Evolutionary conservation across 2,797 vertebrate species (phyloP).

Genomic region (Alca torda): DNA sequence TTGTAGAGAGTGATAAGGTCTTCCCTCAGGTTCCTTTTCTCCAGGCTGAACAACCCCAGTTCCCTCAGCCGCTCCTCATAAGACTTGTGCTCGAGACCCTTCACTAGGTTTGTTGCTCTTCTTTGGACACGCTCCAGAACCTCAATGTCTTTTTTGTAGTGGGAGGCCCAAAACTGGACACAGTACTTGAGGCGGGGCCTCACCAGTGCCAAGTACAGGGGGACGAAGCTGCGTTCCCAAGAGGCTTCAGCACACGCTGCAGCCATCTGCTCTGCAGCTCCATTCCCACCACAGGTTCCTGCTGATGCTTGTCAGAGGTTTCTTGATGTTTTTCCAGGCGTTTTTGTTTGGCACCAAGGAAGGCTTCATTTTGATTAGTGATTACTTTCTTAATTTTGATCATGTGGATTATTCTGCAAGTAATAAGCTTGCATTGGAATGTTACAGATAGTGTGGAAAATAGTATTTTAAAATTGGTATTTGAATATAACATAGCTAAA

Average conservation of each 20-base stretch:
- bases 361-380: not conserved
- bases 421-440: not conserved
- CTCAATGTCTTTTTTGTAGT: not conserved
- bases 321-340: not conserved
- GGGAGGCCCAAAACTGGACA: not conserved
- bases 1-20: not conserved
- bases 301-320: not conserved
- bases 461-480: not conserved
- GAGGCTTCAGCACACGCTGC: rapidly evolving
- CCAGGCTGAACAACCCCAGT: not conserved
- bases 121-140: not conserved
- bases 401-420: not conserved
- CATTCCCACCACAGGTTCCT: not conserved
- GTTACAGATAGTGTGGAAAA: not conserved
- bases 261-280: rapidly evolving
- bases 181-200: not conserved
- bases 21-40: not conserved
- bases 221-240: rapidly evolving
- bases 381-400: not conserved
- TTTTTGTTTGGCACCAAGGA: not conserved
- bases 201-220: not conserved
- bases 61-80: not conserved
- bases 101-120: not conserved
- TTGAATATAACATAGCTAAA: not conserved
- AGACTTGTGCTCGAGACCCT: not conserved